phyloP scores from a whole-genome alignment of 2,113 vertebrate species.

The Podarcis cretensis region DNA sequence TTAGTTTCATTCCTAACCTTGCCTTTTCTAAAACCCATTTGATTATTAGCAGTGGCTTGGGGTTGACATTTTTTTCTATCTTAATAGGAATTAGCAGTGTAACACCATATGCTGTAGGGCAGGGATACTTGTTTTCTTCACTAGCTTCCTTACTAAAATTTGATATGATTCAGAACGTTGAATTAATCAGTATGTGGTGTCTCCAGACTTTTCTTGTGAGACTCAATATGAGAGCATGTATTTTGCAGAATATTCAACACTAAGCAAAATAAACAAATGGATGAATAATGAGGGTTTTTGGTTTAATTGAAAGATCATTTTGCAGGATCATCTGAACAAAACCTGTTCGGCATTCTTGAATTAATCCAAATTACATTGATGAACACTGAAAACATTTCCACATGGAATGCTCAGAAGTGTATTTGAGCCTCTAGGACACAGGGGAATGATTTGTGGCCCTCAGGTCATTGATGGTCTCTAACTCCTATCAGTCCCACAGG shows the following conservation, averaged over 20 bases:
- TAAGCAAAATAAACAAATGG: background rate
- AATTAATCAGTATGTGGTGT: background rate
- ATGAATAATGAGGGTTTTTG: background rate
- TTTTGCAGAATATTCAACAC: background rate
- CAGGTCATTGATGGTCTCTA: no score
- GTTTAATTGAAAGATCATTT: background rate
- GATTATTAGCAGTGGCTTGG: constrained; percentile 40
- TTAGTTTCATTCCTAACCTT: background rate
- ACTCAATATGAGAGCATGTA: background rate
- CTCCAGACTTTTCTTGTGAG: constrained; percentile 23
- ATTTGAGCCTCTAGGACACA: no score
- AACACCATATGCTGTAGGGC: constrained; percentile 42
- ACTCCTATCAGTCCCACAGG: no score
- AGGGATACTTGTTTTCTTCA: constrained; percentile 60
- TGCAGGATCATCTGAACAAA: background rate
- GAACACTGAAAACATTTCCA: no score
- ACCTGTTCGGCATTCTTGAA: background rate
- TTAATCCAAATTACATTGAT: background rate
- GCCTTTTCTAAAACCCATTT: constrained; percentile 13
- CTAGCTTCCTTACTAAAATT: constrained; percentile 5
- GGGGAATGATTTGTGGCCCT: no score
- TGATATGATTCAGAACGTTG: background rate
- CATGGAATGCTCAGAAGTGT: background rate
- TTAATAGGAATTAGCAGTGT: constrained; percentile 52
- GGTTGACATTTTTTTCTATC: constrained; percentile 44